Evolutionary conservation across 2,797 vertebrate species (phyloP), one percentile per base, ranked within the genome.

Genomic region (Hybognathus amarus): DNA sequence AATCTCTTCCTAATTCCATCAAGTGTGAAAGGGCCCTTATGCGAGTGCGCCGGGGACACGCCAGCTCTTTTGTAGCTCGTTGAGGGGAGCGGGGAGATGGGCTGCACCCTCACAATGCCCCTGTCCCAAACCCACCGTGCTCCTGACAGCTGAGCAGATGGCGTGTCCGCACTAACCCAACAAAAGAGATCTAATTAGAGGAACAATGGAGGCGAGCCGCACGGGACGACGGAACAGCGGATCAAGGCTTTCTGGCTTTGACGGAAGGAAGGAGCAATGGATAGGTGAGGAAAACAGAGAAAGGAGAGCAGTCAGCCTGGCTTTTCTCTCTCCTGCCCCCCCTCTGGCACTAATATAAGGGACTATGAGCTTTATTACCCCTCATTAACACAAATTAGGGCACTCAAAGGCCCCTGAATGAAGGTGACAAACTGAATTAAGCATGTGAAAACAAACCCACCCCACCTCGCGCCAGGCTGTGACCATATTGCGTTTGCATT

Each of bases 331-430:
- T 85, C 86, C 22, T 89, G 89, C 92, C 87, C 83, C 89, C 12
- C 40, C 40, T 11, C 89, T 90, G 90, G 91, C 92, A 94, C 90
- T 94, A 94, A 94, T 94, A 94, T 92, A 90, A 91, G 92, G 91
- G 91, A 89, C 93, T 94, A 95, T 95, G 95, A 95, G n/a, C 94
- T 95, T 95, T 95, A 95, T 95, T 95, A 95, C 93, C 93, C 92
- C 95, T 95, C 94, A 95, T 96, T 96, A 96, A 95, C 95, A 95
- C 95, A 95, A 94, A 96, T 95, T 95, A 95, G 94, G 92, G 92
- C 93, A 95, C 94, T 95, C 94, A 90, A 94, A 85, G 89, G 90
- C 90, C 90, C 90, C 91, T 92, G 91, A 93, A 94, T 94, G 91
- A 93, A 86, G 91, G 93, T 95, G 95, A 95, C 95, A 95, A 95